These are phyloP conservation scores for Euborellia annulipes DNA, from an alignment of 1,140 invertebrate genomes.

Conservation along the genomic window DNA sequence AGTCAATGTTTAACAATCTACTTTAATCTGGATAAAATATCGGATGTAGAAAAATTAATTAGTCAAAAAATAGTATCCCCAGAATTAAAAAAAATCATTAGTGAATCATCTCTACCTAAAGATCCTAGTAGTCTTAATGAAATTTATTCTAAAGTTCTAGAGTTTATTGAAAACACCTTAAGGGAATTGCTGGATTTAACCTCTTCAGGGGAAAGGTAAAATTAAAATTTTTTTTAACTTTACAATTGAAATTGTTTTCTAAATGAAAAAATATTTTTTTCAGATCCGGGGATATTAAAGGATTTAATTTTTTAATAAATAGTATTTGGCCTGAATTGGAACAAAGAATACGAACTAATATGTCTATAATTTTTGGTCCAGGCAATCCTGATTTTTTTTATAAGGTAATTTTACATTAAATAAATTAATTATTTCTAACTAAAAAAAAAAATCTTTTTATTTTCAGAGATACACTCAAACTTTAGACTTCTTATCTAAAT, in stretches of 20 bases:
- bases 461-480: slow-evolving; percentile 60
- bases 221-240: too few species aligned
- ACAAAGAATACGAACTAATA: slow-evolving; percentile 53
- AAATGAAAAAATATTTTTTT: too few species aligned
- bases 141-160: slow-evolving; percentile 55
- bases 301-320: slow-evolving; percentile 74
- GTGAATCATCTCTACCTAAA: slow-evolving; percentile 50
- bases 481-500: slow-evolving; percentile 56
- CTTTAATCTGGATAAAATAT: slow-evolving; percentile 45
- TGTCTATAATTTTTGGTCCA: slow-evolving; percentile 73
- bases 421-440: too few species aligned
- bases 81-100: slow-evolving; percentile 55
- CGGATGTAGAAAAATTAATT: slow-evolving; percentile 52
- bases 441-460: slow-evolving; percentile 10
- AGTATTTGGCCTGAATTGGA: slow-evolving; percentile 80
- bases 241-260: too few species aligned
- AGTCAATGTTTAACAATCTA: slow-evolving; percentile 48
- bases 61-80: slow-evolving; percentile 53
- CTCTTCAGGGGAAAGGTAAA: slow-evolving; percentile 38
- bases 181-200: slow-evolving; percentile 42
- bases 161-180: slow-evolving; percentile 49
- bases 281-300: slow-evolving; percentile 35
- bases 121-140: slow-evolving; percentile 54
- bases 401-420: slow-evolving; percentile 30
- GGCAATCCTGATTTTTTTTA: slow-evolving; percentile 82